phyloP scores from a whole-genome alignment of 2,113 vertebrate species.

The Eptesicus fuscus region DNA sequence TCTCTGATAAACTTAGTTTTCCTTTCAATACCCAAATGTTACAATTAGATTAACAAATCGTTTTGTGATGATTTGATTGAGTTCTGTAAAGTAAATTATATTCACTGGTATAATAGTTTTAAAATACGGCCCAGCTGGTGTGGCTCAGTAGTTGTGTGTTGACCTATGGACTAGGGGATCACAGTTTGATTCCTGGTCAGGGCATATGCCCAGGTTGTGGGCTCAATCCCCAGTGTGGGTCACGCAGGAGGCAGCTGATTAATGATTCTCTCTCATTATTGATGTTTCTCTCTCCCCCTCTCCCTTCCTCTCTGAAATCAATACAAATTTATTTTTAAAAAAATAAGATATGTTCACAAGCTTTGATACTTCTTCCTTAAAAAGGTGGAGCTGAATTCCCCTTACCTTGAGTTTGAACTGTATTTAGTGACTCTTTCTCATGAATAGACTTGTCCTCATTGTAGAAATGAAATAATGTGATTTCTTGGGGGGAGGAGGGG shows the following conservation, averaged over 20 bases:
- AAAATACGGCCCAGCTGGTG: neutral
- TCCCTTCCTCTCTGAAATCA: too few species aligned
- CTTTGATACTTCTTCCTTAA: neutral
- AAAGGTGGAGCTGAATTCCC: neutral
- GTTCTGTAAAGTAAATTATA: neutral
- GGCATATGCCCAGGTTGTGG: too few species aligned
- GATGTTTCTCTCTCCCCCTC: too few species aligned
- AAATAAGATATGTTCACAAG: neutral
- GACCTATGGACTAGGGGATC: too few species aligned
- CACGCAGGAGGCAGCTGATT: too few species aligned
- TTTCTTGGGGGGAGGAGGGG: neutral
- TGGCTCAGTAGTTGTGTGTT: too few species aligned
- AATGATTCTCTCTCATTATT: too few species aligned
- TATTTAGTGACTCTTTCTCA: slow-evolving; percentile 10
- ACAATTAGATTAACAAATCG: slow-evolving; percentile 15
- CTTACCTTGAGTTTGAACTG: neutral
- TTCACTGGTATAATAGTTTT: neutral
- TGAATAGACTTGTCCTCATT: neutral
- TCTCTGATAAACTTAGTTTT: slow-evolving; percentile 10
- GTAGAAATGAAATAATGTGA: neutral
- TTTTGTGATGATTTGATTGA: slow-evolving; percentile 1
- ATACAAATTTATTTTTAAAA: too few species aligned
- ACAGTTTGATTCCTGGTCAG: too few species aligned
- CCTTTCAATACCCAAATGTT: neutral
- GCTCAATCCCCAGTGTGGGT: too few species aligned